Percentiles rank a stretch among this genome's conserved stretches.
phyloP scores from a whole-genome alignment of 2,888 invertebrate species.

The Ephialtes manifestator region DNA sequence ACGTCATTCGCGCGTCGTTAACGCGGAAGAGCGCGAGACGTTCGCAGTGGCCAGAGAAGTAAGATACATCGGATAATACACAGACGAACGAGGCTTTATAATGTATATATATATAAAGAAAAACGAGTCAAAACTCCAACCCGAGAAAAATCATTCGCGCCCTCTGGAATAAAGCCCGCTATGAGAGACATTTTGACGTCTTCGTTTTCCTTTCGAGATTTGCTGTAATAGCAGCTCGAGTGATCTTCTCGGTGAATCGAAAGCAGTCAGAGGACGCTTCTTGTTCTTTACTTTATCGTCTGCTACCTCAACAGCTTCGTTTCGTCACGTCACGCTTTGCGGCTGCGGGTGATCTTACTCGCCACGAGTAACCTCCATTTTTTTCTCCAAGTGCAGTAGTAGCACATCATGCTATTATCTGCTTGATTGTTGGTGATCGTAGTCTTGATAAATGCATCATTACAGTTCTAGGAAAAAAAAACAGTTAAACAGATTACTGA shows the following conservation, averaged over 20 bases:
- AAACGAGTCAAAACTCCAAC: slow-evolving; percentile 14
- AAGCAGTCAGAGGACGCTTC: slow-evolving; percentile 26
- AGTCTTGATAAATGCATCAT: background rate
- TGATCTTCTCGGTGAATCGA: slow-evolving; percentile 36
- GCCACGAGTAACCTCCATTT: background rate
- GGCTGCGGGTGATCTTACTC: background rate
- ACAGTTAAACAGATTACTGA: background rate
- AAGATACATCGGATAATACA: slow-evolving; percentile 70
- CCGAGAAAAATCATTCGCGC: slow-evolving; percentile 60
- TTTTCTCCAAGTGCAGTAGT: background rate
- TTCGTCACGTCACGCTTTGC: slow-evolving; percentile 24
- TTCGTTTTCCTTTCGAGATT: slow-evolving; percentile 29
- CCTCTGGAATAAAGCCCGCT: slow-evolving; percentile 53
- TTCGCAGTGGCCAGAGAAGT: slow-evolving; percentile 59
- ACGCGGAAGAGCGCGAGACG: slow-evolving; percentile 71
- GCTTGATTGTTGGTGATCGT: background rate
- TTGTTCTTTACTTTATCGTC: slow-evolving; percentile 19
- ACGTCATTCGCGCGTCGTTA: slow-evolving; percentile 75
- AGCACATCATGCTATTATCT: background rate
- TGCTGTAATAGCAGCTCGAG: slow-evolving; percentile 33
- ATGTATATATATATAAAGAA: slow-evolving; percentile 27
- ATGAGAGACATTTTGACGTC: slow-evolving; percentile 52
- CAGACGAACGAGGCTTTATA: slow-evolving; percentile 13
- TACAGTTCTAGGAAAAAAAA: background rate
- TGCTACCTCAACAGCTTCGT: slow-evolving; percentile 12